Evolutionary conservation across 2,797 vertebrate genomes (phyloP).

Genomic region (Dallia pectoralis): DNA sequence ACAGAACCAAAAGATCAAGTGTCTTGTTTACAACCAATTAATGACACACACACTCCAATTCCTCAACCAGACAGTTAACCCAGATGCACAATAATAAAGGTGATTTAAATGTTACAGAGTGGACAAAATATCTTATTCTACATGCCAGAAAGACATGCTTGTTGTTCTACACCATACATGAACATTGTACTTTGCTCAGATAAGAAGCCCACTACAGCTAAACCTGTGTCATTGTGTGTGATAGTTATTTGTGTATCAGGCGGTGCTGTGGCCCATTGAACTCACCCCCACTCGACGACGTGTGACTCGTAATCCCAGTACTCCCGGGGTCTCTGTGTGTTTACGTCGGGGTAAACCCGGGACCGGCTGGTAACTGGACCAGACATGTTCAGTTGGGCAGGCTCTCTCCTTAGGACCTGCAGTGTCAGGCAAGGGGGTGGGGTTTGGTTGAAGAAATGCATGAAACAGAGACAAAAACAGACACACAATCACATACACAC

Average conservation of each 20-base stretch:
- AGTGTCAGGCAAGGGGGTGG: background rate
- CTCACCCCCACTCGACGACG: slow-evolving; percentile 9
- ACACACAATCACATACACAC: background rate
- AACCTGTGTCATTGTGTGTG: background rate
- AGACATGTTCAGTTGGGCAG: slow-evolving; percentile 1
- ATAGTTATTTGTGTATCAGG: background rate
- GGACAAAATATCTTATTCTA: background rate
- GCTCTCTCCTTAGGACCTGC: background rate
- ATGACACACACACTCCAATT: background rate
- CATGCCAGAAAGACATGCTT: background rate
- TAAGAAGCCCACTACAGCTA: background rate
- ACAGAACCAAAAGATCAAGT: background rate
- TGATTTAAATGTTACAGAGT: background rate
- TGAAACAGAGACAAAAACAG: background rate
- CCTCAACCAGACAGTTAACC: background rate
- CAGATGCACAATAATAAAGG: background rate
- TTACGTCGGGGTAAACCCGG: slow-evolving; percentile 11
- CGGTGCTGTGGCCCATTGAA: background rate
- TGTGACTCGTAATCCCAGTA: slow-evolving; percentile 15
- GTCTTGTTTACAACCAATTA: background rate
- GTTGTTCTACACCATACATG: background rate
- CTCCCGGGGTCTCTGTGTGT: slow-evolving; percentile 16
- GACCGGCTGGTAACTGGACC: slow-evolving; percentile 8
- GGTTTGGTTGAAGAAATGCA: background rate
- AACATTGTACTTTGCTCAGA: background rate